phyloP scores from a whole-genome alignment of 2,888 invertebrate species.

The Plemyria rubiginata region DNA sequence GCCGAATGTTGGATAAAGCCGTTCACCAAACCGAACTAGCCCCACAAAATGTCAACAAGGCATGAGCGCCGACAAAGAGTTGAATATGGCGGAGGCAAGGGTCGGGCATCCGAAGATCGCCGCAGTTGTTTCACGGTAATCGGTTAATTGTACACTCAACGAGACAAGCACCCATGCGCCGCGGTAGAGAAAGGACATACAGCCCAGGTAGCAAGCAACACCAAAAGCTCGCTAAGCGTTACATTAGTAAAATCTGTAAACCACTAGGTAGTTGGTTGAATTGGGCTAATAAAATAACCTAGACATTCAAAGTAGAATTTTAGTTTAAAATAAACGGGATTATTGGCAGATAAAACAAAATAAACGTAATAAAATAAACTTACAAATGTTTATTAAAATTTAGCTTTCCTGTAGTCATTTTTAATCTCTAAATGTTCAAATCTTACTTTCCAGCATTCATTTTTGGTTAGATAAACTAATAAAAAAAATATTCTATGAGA shows the following conservation, averaged over 20 bases:
- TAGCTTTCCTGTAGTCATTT: too few relatives aligned
- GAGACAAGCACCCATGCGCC: constrained; percentile 39
- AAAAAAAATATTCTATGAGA: too few relatives aligned
- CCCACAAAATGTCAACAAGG: constrained; percentile 81
- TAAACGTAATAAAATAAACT: too few relatives aligned
- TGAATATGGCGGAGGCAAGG: constrained; percentile 42
- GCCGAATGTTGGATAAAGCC: constrained; percentile 15
- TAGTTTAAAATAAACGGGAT: too few relatives aligned
- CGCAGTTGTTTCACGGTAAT: constrained; percentile 71
- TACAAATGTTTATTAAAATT: too few relatives aligned
- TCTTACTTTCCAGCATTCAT: too few relatives aligned
- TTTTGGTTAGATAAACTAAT: too few relatives aligned
- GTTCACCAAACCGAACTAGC: constrained; percentile 42
- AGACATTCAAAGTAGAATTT: too few relatives aligned
- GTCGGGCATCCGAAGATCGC: constrained; percentile 64
- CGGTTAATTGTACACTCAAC: constrained; percentile 74
- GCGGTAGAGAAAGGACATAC: constrained; percentile 1
- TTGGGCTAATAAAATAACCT: too few relatives aligned
- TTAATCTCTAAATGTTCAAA: too few relatives aligned
- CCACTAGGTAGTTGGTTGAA: too few relatives aligned
- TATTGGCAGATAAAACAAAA: too few relatives aligned
- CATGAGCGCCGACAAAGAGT: constrained; percentile 69
- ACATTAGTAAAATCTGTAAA: not conserved
- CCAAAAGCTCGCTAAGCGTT: not conserved
- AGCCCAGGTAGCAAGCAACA: not conserved